Base-by-base conservation (phyloP, 2,888 invertebrate species). In the Drosophila kuntzei region DNA sequence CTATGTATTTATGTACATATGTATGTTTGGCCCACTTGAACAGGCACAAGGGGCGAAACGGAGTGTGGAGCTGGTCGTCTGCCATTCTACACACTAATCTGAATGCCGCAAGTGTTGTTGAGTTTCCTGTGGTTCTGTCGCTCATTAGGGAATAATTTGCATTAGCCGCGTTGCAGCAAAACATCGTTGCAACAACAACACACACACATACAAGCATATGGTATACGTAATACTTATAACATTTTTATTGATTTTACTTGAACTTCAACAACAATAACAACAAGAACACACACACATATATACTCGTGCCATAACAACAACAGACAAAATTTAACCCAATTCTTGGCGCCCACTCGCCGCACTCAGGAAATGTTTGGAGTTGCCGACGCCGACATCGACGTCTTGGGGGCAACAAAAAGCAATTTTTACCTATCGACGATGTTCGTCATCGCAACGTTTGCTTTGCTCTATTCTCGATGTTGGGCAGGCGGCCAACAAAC, bases 71-170 rank as follows among this genome's bases (percentile, higher is more conserved):
- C 39, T 62, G 41, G 44, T 18, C 58, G 68, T 63, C 78, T 63
- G 68, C 61, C 41, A 55, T 55, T 54, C 60, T 44, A 55, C 61
- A 63, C 76, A 70, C 83, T 82, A 79, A 88, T 86, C 80, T 77
- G 70, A 85, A 88, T 83, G 88, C 80, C 80, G 84, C 79, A 80
- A 88, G 84, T 87, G 84, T 83, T 86, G 84, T 73, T 66, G 69
- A 68, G 78, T 69, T 88, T 88, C 83, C 89, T 86, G 88, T 83
- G 72, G 53, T 76, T 59, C 64, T 69, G 72, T 64, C 73, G 51
- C 84, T 89, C 87, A 87, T 85, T 89, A 83, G 69, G 71, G 66
- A 86, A 80, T 82, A 72, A 86, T 82, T 75, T 86, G 71, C 73
- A 76, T 70, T 81, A 71, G 67, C 76, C 67, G 58, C 65, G 61